Evolutionary conservation across 2,888 invertebrate species (phyloP).

Genomic region (Tenthredo notha): DNA sequence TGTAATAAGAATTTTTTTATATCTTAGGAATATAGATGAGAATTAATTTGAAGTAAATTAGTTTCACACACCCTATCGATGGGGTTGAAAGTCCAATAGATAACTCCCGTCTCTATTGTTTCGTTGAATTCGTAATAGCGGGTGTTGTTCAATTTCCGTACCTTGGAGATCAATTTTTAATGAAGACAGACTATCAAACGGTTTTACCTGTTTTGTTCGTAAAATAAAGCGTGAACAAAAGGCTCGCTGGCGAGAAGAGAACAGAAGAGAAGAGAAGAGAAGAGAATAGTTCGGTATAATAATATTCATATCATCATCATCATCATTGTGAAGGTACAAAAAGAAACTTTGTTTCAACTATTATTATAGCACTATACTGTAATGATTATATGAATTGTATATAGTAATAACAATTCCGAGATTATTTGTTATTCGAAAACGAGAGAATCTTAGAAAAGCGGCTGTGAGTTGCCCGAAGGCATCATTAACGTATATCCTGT

Average conservation of each 20-base stretch:
- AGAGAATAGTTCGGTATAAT: slow-evolving; percentile 3
- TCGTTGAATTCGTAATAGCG: background rate
- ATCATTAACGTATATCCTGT: slow-evolving; percentile 71
- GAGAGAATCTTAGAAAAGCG: slow-evolving; percentile 25
- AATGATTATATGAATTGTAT: slow-evolving; percentile 19
- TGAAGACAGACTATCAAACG: slow-evolving; percentile 1
- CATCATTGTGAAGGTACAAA: background rate
- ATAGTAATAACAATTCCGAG: slow-evolving; percentile 58
- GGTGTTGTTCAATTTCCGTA: background rate
- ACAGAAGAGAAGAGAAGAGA: background rate
- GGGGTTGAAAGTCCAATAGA: background rate
- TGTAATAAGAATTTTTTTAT: background rate
- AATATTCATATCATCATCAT: background rate
- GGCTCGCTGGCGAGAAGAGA: background rate
- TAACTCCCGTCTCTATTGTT: background rate
- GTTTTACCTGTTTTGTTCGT: slow-evolving; percentile 13
- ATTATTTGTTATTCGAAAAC: slow-evolving; percentile 15
- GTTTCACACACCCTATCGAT: background rate
- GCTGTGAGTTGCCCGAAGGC: slow-evolving; percentile 67
- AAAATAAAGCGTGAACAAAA: background rate
- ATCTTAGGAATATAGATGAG: background rate
- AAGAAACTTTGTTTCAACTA: slow-evolving; percentile 5
- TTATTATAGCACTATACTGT: background rate
- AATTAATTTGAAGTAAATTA: too few relatives aligned
- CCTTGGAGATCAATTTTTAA: slow-evolving; percentile 10